A percentile compares a stretch with the other conserved stretches of the same genome.
Conservation (phyloP, 2,113 vertebrate genomes). For the Cathartes aura region DNA sequence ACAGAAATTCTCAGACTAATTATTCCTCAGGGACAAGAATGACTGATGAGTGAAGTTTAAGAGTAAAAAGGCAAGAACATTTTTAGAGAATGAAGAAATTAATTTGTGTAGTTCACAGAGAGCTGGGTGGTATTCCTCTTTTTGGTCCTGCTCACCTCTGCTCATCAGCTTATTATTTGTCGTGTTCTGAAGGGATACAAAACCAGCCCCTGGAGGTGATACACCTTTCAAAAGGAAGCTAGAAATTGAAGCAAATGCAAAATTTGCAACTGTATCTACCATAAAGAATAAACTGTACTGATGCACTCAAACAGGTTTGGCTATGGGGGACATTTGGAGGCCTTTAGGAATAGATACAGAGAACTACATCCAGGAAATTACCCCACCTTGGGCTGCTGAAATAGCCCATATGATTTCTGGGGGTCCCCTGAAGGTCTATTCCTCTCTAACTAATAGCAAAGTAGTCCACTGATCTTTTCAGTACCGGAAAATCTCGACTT, state of each 20-base stretch:
- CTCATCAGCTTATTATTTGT: background rate
- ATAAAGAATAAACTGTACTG: background rate
- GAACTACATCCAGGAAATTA: background rate
- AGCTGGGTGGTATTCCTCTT: background rate
- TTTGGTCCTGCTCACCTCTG: background rate
- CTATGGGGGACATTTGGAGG: background rate
- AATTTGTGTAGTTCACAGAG: background rate
- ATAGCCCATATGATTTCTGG: background rate
- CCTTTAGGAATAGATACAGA: background rate
- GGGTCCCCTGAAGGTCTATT: background rate
- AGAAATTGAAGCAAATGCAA: background rate
- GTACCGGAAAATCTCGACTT: background rate
- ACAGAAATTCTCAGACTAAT: background rate
- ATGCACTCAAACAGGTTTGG: background rate
- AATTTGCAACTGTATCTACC: background rate
- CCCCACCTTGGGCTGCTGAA: background rate
- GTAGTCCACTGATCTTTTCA: background rate
- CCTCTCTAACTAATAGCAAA: background rate
- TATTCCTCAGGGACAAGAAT: background rate
- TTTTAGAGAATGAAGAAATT: slow-evolving; percentile 26
- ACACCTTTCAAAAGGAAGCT: background rate
- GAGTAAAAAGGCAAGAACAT: slow-evolving; percentile 22
- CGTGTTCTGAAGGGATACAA: background rate
- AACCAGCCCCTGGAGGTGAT: background rate
- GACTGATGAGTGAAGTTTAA: slow-evolving; percentile 28